phyloP scores from a whole-genome alignment of 2,888 invertebrate species.

The Erynnis tages region DNA sequence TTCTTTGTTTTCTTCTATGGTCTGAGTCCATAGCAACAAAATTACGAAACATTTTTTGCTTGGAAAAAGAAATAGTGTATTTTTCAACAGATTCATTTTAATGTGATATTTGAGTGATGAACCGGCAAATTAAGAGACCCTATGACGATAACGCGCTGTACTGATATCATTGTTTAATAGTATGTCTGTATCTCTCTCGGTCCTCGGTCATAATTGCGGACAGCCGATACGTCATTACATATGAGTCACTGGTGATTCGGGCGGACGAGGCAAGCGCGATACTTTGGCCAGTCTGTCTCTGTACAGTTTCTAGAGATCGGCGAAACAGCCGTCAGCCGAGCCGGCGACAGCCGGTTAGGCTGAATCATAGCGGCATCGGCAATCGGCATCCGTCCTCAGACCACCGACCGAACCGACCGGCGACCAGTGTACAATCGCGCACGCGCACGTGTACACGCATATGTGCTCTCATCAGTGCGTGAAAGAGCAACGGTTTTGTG shows the following conservation, averaged over 20 bases:
- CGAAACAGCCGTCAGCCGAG: constrained; percentile 46
- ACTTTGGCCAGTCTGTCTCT: constrained; percentile 40
- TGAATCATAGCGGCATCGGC: constrained; percentile 65
- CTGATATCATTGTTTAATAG: constrained; percentile 6
- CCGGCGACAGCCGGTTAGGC: constrained; percentile 50
- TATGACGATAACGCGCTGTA: not conserved
- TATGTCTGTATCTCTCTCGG: not conserved
- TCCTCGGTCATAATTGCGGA: not conserved
- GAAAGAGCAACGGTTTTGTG: constrained; percentile 58
- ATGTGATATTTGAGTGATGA: no score
- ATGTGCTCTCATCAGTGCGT: constrained; percentile 62
- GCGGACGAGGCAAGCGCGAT: constrained; percentile 37
- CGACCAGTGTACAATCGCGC: constrained; percentile 55
- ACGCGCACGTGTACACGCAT: constrained; percentile 66
- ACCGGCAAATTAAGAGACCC: not conserved
- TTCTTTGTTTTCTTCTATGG: no score
- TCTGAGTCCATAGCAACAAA: no score
- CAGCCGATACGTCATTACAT: constrained; percentile 42
- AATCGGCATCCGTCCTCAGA: constrained; percentile 54
- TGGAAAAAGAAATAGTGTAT: no score
- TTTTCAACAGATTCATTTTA: no score
- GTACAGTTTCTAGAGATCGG: constrained; percentile 55
- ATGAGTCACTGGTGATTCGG: constrained; percentile 48
- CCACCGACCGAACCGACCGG: constrained; percentile 34
- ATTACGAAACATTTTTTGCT: no score